Percentiles rank a stretch among this genome's conserved stretches.
Evolutionary conservation across 1,140 invertebrate species (phyloP).

Genomic region (Scaptomyza hsui): DNA sequence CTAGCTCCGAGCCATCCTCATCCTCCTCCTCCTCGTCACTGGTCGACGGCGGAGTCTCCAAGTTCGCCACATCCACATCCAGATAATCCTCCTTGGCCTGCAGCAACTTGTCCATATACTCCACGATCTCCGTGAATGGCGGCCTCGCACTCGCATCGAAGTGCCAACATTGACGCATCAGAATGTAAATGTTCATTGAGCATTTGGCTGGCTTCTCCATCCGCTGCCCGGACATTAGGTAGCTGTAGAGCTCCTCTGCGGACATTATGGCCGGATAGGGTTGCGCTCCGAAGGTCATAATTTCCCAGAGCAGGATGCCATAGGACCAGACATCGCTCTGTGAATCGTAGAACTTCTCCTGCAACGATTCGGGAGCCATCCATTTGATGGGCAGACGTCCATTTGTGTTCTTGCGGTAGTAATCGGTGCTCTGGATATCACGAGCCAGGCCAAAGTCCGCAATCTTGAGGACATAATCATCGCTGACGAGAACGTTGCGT

Average conservation of each 20-base stretch:
- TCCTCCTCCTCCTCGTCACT: conserved; percentile 86
- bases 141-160: conserved; percentile 94
- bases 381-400: conserved; percentile 98
- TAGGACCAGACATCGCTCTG: conserved; percentile 99
- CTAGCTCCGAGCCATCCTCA: conserved; percentile 83
- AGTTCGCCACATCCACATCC: conserved; percentile 91
- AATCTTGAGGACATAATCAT: conserved; percentile 97
- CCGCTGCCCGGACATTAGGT: conserved; percentile 93
- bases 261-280: conserved; percentile 93
- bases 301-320: conserved; percentile 97
- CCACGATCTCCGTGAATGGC: conserved; percentile 93
- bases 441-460: conserved; percentile 98
- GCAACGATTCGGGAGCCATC: conserved; percentile 99
- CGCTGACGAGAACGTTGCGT: conserved; percentile 97
- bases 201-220: conserved; percentile 98
- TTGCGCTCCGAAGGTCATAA: conserved; percentile 96
- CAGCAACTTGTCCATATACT: conserved; percentile 94
- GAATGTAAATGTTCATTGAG: conserved; percentile 95
- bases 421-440: conserved; percentile 96
- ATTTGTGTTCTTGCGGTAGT: conserved; percentile 98
- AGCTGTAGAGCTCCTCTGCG: conserved; percentile 92
- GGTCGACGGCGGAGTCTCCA: conserved; percentile 94
- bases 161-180: conserved; percentile 98
- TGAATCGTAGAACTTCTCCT: conserved; percentile 96
- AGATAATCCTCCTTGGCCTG: conserved; percentile 95